Evolutionary conservation across 2,113 vertebrate species (phyloP).

Genomic region (Paramormyrops kingsleyae): DNA sequence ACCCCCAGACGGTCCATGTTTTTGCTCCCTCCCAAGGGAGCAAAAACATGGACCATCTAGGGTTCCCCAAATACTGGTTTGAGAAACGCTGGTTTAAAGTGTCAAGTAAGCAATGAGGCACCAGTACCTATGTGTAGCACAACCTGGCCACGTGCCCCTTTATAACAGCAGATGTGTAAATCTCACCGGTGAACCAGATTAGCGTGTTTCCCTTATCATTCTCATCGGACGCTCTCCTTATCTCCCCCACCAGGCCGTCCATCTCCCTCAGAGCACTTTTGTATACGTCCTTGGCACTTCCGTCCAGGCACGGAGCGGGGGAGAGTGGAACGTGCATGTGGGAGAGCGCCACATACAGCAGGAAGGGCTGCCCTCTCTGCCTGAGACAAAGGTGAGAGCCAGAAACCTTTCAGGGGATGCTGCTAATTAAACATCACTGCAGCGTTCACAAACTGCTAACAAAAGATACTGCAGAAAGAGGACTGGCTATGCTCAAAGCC

Average conservation of each 20-base stretch:
- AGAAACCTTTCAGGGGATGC: neutral
- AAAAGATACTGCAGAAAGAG: neutral
- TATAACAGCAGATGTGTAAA: neutral
- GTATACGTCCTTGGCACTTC: conserved; percentile 44
- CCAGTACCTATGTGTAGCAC: neutral
- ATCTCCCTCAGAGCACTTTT: conserved; percentile 70
- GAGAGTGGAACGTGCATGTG: conserved; percentile 91
- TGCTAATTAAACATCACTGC: neutral
- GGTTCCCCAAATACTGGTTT: neutral
- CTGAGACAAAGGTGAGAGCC: conserved; percentile 44
- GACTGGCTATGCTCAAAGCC: neutral
- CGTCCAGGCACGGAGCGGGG: neutral
- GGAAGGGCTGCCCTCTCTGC: conserved; percentile 64
- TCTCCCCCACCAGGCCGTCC: conserved; percentile 74
- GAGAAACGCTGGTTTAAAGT: neutral
- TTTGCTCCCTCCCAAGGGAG: neutral
- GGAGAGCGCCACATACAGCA: conserved; percentile 80
- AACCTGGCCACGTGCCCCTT: no score
- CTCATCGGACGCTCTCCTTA: conserved; percentile 59
- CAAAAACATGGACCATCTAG: neutral
- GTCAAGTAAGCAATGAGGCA: neutral
- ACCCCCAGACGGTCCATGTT: neutral
- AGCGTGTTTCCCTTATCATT: conserved; percentile 63
- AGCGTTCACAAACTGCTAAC: neutral
- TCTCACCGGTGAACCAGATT: conserved; percentile 85